These are phyloP conservation scores for Apeltes quadracus DNA, from an alignment of 2,113 vertebrate species.

Conservation along the genomic window DNA sequence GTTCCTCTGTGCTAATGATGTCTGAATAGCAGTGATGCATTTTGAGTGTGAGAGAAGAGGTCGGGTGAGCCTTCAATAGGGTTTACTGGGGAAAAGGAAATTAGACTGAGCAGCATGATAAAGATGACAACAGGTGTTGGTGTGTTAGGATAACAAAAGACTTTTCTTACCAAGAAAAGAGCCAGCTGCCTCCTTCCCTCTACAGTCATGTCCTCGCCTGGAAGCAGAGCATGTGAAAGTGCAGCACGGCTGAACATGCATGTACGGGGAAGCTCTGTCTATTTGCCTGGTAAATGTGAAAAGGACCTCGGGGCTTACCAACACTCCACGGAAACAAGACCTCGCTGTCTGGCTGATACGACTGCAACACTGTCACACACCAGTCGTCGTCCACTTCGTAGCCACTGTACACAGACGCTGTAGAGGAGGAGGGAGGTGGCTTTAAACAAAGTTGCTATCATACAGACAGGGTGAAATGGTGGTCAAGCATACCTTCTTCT, in stretches of 20 bases:
- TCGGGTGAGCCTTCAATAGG: constrained; percentile 1
- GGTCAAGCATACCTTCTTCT: constrained; percentile 81
- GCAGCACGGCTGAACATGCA: background rate
- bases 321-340: constrained; percentile 88
- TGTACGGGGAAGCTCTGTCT: background rate
- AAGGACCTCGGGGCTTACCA: constrained; percentile 75
- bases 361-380: constrained; percentile 89
- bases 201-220: constrained; percentile 87
- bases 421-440: background rate
- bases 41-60: background rate
- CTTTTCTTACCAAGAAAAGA: constrained; percentile 85
- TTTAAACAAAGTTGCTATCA: constrained; percentile 1
- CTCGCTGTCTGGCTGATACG: constrained; percentile 84
- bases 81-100: constrained; percentile 39
- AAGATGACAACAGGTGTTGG: constrained; percentile 45
- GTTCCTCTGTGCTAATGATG: constrained; percentile 66
- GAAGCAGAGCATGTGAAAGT: constrained; percentile 25
- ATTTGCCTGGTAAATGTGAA: constrained; percentile 26
- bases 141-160: background rate
- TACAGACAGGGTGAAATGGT: background rate
- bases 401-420: constrained; percentile 84
- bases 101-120: constrained; percentile 17
- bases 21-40: constrained; percentile 53
- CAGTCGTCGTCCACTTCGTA: constrained; percentile 91
- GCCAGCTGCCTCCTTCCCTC: constrained; percentile 85